phyloP scores from a whole-genome alignment of 2,888 invertebrate genomes.

The Drosophila borborema region DNA sequence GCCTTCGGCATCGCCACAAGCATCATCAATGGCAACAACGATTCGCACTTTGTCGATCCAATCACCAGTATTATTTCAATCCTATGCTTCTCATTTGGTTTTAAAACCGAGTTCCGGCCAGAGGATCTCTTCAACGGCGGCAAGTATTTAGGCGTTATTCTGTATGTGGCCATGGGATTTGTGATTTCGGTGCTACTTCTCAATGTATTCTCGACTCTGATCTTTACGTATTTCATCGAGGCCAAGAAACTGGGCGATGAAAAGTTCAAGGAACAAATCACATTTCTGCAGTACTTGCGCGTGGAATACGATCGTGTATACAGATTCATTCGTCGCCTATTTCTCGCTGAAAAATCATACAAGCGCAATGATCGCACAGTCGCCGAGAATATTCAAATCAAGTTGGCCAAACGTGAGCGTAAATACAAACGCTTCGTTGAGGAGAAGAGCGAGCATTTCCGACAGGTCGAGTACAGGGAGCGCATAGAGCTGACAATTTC shows the following conservation, averaged over 20 bases:
- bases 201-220: conserved; percentile 79
- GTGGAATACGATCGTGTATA: conserved; percentile 46
- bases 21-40: conserved; percentile 80
- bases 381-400: conserved; percentile 39
- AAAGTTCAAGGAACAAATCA: conserved; percentile 38
- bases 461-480: conserved; percentile 30
- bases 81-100: conserved; percentile 78
- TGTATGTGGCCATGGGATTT: conserved; percentile 73
- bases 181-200: conserved; percentile 74
- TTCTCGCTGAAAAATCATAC: conserved; percentile 15
- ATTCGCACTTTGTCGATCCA: conserved; percentile 56
- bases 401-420: conserved; percentile 12
- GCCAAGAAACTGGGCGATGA: conserved; percentile 41
- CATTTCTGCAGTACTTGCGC: conserved; percentile 72
- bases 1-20: conserved; percentile 68
- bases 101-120: conserved; percentile 47
- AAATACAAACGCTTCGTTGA: neutral
- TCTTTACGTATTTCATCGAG: conserved; percentile 62
- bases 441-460: conserved; percentile 19
- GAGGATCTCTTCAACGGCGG: conserved; percentile 74
- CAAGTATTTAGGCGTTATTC: conserved; percentile 63
- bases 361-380: conserved; percentile 46
- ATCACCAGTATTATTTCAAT: conserved; percentile 66
- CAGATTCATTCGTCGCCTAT: neutral
- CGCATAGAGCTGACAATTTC: conserved; percentile 24